Percentiles rank a stretch among this genome's conserved stretches.
These are phyloP conservation scores for Lindbergichthys nudifrons DNA, from an alignment of 2,797 vertebrate species.

Conservation along the genomic window DNA sequence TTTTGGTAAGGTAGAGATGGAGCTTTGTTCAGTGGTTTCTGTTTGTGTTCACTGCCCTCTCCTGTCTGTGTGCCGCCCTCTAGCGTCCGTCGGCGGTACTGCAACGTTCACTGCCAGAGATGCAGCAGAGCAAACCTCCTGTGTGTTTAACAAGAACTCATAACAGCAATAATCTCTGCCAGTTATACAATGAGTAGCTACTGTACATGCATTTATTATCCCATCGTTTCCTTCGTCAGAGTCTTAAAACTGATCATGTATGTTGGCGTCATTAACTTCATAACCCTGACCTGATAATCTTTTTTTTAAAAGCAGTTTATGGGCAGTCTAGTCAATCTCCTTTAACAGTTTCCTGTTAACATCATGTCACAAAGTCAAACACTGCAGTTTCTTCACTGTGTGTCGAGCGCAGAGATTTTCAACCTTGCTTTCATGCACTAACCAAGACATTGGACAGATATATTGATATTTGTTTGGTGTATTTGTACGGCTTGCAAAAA, in stretches of 20 bases:
- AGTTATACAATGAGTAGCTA: slow-evolving; percentile 60
- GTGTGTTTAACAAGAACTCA: slow-evolving; percentile 63
- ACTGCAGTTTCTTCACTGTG: slow-evolving; percentile 1
- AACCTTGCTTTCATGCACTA: not conserved
- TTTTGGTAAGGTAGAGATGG: slow-evolving; percentile 42
- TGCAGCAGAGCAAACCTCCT: slow-evolving; percentile 64
- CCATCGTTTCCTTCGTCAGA: slow-evolving; percentile 2
- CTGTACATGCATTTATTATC: slow-evolving; percentile 52
- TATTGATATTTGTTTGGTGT: not conserved
- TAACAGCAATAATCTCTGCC: slow-evolving; percentile 84
- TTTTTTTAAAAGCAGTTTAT: too few species aligned
- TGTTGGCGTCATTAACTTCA: not conserved
- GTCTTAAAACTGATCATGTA: slow-evolving; percentile 27
- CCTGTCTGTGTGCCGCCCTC: slow-evolving; percentile 59
- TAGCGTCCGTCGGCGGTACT: slow-evolving; percentile 47
- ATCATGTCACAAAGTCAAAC: slow-evolving; percentile 8
- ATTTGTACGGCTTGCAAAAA: not conserved
- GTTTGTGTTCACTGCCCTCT: slow-evolving; percentile 61
- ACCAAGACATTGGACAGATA: too few species aligned
- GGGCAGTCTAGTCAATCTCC: not conserved
- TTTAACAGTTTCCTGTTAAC: slow-evolving; percentile 10
- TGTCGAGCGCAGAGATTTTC: slow-evolving; percentile 32
- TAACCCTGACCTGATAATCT: not conserved
- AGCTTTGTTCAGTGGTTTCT: slow-evolving; percentile 40
- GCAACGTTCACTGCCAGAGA: slow-evolving; percentile 69